Percentiles rank a stretch among this genome's conserved stretches.
These are phyloP conservation scores for Syrmaticus mikado DNA, from an alignment of 2,113 vertebrate species.

Conservation along the genomic window DNA sequence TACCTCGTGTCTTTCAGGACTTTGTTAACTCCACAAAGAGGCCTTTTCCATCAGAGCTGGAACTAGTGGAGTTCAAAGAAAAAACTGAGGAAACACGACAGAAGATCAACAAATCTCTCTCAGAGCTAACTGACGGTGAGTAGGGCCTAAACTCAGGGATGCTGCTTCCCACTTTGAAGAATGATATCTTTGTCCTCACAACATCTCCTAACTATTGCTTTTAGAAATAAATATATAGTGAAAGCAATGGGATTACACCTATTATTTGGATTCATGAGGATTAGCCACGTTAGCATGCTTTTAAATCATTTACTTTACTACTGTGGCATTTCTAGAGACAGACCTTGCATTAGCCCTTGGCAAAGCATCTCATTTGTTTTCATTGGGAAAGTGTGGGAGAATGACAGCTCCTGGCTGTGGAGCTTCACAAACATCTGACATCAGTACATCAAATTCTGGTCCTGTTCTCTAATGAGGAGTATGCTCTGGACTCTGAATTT, in stretches of 20 bases:
- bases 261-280: background rate
- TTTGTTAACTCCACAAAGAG: conserved; percentile 82
- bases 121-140: conserved; percentile 81
- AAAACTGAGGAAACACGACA: conserved; percentile 78
- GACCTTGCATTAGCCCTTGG: background rate
- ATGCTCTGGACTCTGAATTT: background rate
- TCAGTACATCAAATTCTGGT: fast-evolving
- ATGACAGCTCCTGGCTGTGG: background rate
- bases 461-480: background rate
- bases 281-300: background rate
- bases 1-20: conserved; percentile 73
- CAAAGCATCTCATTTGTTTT: background rate
- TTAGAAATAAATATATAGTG: background rate
- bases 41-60: conserved; percentile 81
- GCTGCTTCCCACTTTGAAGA: background rate
- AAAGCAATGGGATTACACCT: background rate
- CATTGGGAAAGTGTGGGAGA: background rate
- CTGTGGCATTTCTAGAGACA: background rate
- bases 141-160: background rate
- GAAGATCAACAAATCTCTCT: conserved; percentile 82
- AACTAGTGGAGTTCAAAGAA: conserved; percentile 82
- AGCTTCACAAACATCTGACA: background rate
- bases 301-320: background rate
- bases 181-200: background rate
- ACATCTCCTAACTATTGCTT: background rate